Conservation (phyloP, 2,888 invertebrate species). For the Frankliniella intonsa region DNA sequence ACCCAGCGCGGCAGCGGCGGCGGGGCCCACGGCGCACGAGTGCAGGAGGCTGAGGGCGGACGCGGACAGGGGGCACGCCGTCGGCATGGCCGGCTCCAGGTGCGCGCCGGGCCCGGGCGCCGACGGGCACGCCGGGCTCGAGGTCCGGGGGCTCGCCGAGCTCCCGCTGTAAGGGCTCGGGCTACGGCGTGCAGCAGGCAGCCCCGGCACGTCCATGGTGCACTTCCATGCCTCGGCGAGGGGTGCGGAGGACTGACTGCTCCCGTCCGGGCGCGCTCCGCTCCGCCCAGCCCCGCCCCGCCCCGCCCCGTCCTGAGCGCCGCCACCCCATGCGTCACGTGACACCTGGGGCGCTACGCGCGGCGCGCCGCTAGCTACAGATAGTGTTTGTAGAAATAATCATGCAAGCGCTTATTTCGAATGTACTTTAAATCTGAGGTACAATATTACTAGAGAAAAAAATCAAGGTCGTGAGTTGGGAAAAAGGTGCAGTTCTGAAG, state of each 20-base stretch:
- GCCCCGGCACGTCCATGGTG: no score
- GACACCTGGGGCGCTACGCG: no score
- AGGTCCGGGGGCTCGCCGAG: neutral
- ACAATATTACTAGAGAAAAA: no score
- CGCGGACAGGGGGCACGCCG: neutral
- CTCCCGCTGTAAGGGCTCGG: neutral
- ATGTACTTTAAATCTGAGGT: no score
- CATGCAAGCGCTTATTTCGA: no score
- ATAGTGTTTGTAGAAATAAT: no score
- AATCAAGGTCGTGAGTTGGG: no score
- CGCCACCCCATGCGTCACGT: no score
- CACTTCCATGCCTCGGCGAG: neutral
- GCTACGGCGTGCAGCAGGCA: neutral
- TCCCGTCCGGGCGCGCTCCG: neutral
- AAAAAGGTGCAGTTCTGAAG: no score
- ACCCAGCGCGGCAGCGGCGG: neutral
- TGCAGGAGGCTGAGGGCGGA: slow-evolving; percentile 4
- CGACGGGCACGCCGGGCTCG: neutral
- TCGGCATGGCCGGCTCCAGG: neutral
- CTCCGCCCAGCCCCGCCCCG: no score
- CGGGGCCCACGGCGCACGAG: neutral
- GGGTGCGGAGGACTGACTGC: slow-evolving; percentile 9
- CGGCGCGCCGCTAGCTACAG: no score
- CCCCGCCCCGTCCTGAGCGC: no score
- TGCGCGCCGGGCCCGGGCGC: neutral